A percentile compares a stretch with the other conserved stretches of the same genome.
These are phyloP conservation scores for Ancistrus triradiatus DNA, from an alignment of 2,113 vertebrate genomes.

Conservation along the genomic window DNA sequence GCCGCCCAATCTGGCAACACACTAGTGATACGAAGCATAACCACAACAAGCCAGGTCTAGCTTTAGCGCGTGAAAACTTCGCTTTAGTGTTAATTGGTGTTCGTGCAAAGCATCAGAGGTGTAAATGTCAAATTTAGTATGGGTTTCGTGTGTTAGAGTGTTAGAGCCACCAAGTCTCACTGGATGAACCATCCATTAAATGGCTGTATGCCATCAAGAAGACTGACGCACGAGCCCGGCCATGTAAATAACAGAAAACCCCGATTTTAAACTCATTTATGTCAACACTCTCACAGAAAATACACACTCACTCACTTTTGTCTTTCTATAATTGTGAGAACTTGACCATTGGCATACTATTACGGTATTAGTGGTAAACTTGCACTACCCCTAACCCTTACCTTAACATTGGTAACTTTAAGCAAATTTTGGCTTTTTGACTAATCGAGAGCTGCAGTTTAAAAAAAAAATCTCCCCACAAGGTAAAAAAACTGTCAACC, in stretches of 20 bases:
- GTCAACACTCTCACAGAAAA: constrained; percentile 55
- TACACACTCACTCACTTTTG: too few relatives aligned
- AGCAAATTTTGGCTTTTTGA: too few relatives aligned
- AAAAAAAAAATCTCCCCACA: too few relatives aligned
- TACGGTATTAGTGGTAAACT: too few relatives aligned
- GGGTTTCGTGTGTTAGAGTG: not conserved
- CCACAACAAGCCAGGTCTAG: constrained; percentile 1
- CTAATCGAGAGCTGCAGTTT: too few relatives aligned
- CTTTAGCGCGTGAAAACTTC: constrained; percentile 12
- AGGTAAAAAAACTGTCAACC: too few relatives aligned
- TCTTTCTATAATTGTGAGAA: too few relatives aligned
- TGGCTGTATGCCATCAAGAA: not conserved
- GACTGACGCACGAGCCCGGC: not conserved
- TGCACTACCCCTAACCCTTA: too few relatives aligned
- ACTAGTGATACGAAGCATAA: not conserved
- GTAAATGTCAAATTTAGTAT: constrained; percentile 11
- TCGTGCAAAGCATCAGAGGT: constrained; percentile 8
- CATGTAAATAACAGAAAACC: not conserved
- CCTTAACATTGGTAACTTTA: too few relatives aligned
- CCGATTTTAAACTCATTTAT: constrained; percentile 64
- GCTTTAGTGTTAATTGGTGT: constrained; percentile 36
- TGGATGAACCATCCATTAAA: too few relatives aligned
- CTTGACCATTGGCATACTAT: too few relatives aligned
- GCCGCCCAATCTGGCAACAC: constrained; percentile 25
- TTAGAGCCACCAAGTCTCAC: not conserved